Evolutionary conservation across 2,888 invertebrate species (phyloP), one percentile per base, ranked within the genome.

Genomic region (Platypus cylindrus): DNA sequence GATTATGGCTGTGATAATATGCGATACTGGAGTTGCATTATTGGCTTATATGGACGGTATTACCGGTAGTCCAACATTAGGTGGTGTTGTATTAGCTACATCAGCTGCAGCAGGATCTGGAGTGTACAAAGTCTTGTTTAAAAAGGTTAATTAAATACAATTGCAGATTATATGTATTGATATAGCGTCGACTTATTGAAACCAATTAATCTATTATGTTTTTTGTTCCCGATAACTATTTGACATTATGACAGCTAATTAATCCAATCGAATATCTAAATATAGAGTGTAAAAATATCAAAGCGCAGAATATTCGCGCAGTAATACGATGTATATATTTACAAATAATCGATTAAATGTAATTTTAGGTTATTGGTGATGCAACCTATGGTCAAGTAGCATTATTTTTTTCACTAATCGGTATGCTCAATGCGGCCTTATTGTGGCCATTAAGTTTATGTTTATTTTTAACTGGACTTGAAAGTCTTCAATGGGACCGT

Each of bases 11-110:
- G 86, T 91, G 52, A 91, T 93, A 54, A 66, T 93, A 45, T 89
- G 90, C 62, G 90, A 91, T 60, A 91, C 90, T 15, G 93, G 93
- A 22, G 87, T 91, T 45, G 91, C 93, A 2, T 67, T 93, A 35
- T 67, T 93, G 45, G 91, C 91, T 16, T 93, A 94, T 56, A 91
- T 93, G 87, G 91, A 93, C 55, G 91, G 91, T 31, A 89, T 90
- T 49, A 87, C 85, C 7, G 82, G 82, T 40, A 86, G 83, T 59
- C 81, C 85, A 5, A 90, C 90, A 1, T 69, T 91, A 28, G 89
- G 87, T 5, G 89, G 93, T 3, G 86, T 94, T 1, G 83, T 94
- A 18, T 66, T 91, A 30, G 86, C 93, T 20, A 82, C 89, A 4
- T 78, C 87, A 16, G 87, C 93, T 13, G 87, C 89, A 18, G 87